These are phyloP conservation scores for Notothenia coriiceps DNA, from an alignment of 2,113 vertebrate genomes.

Conservation along the genomic window DNA sequence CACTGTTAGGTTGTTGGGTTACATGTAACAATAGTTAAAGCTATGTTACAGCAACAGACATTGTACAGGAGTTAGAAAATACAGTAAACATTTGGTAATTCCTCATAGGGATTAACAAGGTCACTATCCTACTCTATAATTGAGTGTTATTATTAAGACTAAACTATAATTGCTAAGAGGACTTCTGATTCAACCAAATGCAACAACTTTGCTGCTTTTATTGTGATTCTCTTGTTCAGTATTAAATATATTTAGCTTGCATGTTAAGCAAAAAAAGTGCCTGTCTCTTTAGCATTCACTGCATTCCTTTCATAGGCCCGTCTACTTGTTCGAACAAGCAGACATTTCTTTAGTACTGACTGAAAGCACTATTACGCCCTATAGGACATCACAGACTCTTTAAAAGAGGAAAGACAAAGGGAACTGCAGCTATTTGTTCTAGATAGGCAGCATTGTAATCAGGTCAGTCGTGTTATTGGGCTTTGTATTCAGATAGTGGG, in stretches of 20 bases:
- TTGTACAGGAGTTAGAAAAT: no score
- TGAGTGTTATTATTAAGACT: no score
- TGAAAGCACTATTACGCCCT: slow-evolving; percentile 44
- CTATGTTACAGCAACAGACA: no score
- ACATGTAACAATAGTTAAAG: no score
- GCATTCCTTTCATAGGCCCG: slow-evolving; percentile 65
- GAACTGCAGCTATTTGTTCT: slow-evolving; percentile 36
- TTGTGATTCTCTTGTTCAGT: no score
- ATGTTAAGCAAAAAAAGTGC: background rate
- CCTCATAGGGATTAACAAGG: no score
- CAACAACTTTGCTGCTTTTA: no score
- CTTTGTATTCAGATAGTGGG: slow-evolving; percentile 27
- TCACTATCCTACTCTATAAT: no score
- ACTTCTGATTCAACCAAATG: no score
- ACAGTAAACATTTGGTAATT: no score
- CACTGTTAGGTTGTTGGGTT: no score
- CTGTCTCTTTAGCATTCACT: slow-evolving; percentile 21
- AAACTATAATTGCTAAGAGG: no score
- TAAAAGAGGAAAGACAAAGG: slow-evolving; percentile 41
- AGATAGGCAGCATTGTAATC: slow-evolving; percentile 27
- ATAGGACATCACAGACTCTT: background rate
- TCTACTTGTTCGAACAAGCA: slow-evolving; percentile 69
- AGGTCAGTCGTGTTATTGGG: slow-evolving; percentile 34
- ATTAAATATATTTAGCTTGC: background rate
- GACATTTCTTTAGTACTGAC: background rate